A percentile compares a stretch with the other conserved stretches of the same genome.
Evolutionary conservation across 2,113 vertebrate species (phyloP).

Genomic region (Toxotes chatareus): DNA sequence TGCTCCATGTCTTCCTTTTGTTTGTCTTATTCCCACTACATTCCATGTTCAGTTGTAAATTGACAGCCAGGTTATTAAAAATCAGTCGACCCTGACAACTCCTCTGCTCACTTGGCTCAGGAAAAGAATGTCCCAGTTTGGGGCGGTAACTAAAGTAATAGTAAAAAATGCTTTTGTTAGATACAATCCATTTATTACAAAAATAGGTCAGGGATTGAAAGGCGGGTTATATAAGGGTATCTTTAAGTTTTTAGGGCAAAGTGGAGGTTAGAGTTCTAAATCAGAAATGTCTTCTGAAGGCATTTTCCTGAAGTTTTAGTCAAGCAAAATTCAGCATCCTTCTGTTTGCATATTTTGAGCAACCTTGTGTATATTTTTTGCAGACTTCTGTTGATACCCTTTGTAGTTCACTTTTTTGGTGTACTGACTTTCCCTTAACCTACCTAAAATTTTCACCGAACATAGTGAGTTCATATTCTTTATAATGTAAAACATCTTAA

Average conservation of each 20-base stretch:
- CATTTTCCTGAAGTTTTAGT: not conserved
- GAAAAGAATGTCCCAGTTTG: not conserved
- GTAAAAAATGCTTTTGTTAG: not conserved
- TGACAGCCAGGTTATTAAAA: conserved; percentile 62
- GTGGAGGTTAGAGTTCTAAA: not conserved
- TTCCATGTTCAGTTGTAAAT: conserved; percentile 47
- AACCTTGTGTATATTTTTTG: not conserved
- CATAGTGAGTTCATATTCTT: not conserved
- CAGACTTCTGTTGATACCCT: no score
- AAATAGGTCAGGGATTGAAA: not conserved
- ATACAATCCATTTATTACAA: not conserved
- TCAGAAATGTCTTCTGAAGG: no score
- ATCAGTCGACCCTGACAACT: conserved; percentile 41
- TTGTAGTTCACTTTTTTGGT: not conserved
- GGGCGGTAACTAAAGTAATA: not conserved
- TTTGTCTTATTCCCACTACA: conserved; percentile 37
- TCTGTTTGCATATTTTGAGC: not conserved
- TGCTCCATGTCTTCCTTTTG: conserved; percentile 6
- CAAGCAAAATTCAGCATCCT: not conserved
- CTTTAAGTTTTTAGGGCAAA: not conserved
- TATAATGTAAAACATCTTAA: not conserved
- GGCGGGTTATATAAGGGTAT: not conserved
- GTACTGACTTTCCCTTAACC: not conserved
- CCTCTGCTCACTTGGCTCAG: conserved; percentile 11
- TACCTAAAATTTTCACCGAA: not conserved